Base-by-base conservation (phyloP, 2,113 vertebrate species). In the Syngnathus scovelli region DNA sequence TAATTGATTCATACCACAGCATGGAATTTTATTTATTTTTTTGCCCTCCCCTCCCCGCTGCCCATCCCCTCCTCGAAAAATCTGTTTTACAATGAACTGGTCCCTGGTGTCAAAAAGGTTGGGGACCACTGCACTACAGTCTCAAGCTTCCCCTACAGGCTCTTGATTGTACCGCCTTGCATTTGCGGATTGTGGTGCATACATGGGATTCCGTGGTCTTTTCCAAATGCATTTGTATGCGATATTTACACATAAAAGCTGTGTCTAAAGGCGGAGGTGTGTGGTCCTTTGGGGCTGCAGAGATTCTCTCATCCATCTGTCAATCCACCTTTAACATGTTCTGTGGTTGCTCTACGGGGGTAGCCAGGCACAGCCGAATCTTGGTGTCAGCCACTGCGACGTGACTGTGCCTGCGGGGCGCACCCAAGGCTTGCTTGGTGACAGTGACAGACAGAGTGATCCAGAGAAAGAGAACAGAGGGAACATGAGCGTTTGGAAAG, bases 241-340 rank as follows among this genome's bases (percentile, higher is more conserved):
- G 58, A 27, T 65, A 72, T 74, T 59, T 74, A 69, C 67, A 59
- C 59, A 65, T 72, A 68, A 70, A 56, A 62, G 67, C 38, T 12
- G 66, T 71, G 74, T 85, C 77, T 75, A 61, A 71, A 83, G 72
- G 58, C 73, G 54, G 75, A 79, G 75, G 80, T 82, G 71, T 66
- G 51, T 61, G 67, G 69, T 78, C 76, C 78, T 76, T 38, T 0
- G 74, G 80, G 82, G 71, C 84, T 79, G 69, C 69, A 71, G 68
- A 74, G 72, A 68, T 70, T 85, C 82, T 82, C 82, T 75, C 76
- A 66, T 78, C 78, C 83, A 76, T 84, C 86, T 88, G 89, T 89
- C 89, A 87, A 64, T 70, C 69, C 79, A 75, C 83, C 82, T 89
- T 89, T 87, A 83, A 86, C 88, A 83, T 85, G 82, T 86, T 89